These are phyloP conservation scores for Oncorhynchus masou DNA, from an alignment of 2,113 vertebrate genomes.

Conservation along the genomic window DNA sequence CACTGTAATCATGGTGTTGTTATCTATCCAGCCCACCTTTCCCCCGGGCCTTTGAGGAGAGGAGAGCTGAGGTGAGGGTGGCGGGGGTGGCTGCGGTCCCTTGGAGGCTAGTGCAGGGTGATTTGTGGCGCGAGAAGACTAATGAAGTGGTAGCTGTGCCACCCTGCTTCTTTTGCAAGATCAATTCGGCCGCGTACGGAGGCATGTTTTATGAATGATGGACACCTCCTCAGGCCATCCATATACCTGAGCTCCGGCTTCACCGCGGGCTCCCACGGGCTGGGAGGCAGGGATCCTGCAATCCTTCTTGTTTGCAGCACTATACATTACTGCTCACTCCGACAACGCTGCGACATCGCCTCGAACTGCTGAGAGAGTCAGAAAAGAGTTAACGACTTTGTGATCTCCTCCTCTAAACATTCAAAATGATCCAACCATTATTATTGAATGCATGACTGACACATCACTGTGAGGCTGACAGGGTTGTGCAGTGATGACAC, in stretches of 20 bases:
- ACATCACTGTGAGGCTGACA: constrained; percentile 6
- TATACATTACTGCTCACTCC: constrained; percentile 69
- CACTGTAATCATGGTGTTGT: constrained; percentile 44
- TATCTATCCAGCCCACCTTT: constrained; percentile 31
- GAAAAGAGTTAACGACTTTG: constrained; percentile 51
- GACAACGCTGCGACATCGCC: constrained; percentile 31
- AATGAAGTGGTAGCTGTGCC: constrained; percentile 82
- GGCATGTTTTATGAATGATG: constrained; percentile 82
- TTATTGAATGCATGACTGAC: constrained; percentile 6
- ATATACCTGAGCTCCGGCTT: constrained; percentile 42
- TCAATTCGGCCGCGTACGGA: constrained; percentile 75
- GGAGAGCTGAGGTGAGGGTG: neutral
- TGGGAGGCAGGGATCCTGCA: constrained; percentile 72
- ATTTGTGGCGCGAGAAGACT: constrained; percentile 79
- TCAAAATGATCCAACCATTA: constrained; percentile 16
- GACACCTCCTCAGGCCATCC: constrained; percentile 79
- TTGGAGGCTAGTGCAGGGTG: constrained; percentile 46
- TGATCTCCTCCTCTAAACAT: constrained; percentile 51
- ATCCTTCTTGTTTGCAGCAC: constrained; percentile 77
- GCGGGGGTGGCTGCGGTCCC: neutral
- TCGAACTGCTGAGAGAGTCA: constrained; percentile 49
- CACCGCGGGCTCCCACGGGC: constrained; percentile 52
- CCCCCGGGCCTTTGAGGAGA: neutral
- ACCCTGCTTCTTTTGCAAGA: constrained; percentile 82
- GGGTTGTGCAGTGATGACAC: constrained; percentile 22